A percentile compares a stretch with the other conserved stretches of the same genome.
These are phyloP conservation scores for Lasioglossum malachurum DNA, from an alignment of 2,888 invertebrate genomes.

Conservation along the genomic window DNA sequence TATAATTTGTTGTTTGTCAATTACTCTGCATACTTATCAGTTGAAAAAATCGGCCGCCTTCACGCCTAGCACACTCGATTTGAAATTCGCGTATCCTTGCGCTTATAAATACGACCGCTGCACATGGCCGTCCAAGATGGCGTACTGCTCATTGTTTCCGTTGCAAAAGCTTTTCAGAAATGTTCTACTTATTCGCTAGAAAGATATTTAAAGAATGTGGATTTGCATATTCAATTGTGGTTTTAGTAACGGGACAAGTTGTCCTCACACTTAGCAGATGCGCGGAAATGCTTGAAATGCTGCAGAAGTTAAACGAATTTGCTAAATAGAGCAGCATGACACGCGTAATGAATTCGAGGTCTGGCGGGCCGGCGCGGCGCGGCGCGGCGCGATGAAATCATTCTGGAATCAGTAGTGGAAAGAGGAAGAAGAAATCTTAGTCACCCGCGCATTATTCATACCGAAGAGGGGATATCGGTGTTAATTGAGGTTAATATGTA, in stretches of 20 bases:
- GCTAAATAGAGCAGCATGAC: slow-evolving; percentile 38
- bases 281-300: background rate
- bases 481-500: slow-evolving; percentile 76
- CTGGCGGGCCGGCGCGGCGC: slow-evolving; percentile 40
- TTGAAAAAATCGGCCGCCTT: background rate
- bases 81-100: background rate
- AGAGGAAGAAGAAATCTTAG: slow-evolving; percentile 70
- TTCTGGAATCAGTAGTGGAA: slow-evolving; percentile 44
- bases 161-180: background rate
- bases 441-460: slow-evolving; percentile 65
- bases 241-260: background rate
- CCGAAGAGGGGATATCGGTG: slow-evolving; percentile 58
- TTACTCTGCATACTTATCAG: background rate
- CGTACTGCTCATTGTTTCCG: background rate
- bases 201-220: background rate
- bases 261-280: background rate
- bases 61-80: background rate
- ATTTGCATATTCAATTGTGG: background rate
- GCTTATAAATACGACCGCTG: background rate
- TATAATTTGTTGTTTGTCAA: background rate
- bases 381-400: slow-evolving; percentile 65
- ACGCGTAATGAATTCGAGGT: slow-evolving; percentile 48
- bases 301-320: slow-evolving; percentile 13
- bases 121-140: background rate
- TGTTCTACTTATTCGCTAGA: background rate